phyloP scores from a whole-genome alignment of 2,113 vertebrate species.

The Daubentonia madagascariensis region DNA sequence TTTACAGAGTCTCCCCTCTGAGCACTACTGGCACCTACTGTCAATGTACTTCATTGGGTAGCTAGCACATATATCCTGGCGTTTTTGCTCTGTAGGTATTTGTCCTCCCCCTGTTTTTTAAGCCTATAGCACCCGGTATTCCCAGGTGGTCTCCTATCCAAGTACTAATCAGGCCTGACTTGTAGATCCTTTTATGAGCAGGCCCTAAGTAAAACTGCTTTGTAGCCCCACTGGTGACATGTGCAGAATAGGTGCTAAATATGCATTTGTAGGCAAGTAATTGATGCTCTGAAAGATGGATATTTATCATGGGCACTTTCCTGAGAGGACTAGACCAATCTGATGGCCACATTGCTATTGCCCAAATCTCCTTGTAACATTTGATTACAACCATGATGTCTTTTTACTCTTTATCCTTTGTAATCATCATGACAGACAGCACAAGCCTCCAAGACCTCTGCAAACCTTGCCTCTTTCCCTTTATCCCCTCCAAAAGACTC shows the following conservation, averaged over 20 bases:
- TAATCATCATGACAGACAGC: not conserved
- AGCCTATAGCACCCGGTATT: too few species aligned
- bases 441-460: not conserved
- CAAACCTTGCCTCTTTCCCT: not conserved
- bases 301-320: not conserved
- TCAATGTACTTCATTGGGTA: fast-evolving
- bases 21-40: not conserved
- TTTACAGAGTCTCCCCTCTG: not conserved
- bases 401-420: not conserved
- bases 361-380: not conserved
- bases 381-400: not conserved
- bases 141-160: too few species aligned
- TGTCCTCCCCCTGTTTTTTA: not conserved
- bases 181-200: not conserved
- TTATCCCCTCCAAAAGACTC: not conserved
- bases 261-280: not conserved
- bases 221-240: not conserved
- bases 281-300: not conserved
- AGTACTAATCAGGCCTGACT: too few species aligned
- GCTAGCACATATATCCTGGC: fast-evolving
- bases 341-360: too few species aligned
- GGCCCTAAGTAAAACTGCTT: not conserved
- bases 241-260: not conserved
- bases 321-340: not conserved
- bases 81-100: not conserved